Evolutionary conservation across 2,797 vertebrate genomes (phyloP), one percentile per base, ranked within the genome.

Genomic region (Rhabdophis nuchalis): DNA sequence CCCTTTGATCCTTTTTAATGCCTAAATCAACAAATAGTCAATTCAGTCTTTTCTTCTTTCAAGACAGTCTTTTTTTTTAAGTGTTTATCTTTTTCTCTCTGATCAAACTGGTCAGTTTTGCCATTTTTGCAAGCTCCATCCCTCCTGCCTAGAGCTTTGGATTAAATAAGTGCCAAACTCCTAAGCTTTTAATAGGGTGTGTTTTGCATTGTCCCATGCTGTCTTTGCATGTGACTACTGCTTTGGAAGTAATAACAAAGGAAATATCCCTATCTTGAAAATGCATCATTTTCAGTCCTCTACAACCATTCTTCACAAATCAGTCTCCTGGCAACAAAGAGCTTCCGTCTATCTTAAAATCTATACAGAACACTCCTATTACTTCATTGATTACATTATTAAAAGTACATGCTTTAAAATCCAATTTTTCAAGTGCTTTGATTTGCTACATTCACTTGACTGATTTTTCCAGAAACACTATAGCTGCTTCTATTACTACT

Each of bases 231-330:
- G n/a, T 60, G 72, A 46, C 36, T 41, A 82, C 9, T 11, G 36
- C 20, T 82, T 82, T 23, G 20, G 9, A 82, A 82, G 36, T 12
- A 82, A 46, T 82, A 82, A 77, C 36, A 77, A 82, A 46, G 18
- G 23, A 82, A 82, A 82, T 23, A 82, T 12, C 72, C 36, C 9
- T 46, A 23, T 82, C 9, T 46, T 82, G 20, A 82, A 82, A 46
- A 41, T 46, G 68, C 20, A 46, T 23, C 36, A 25, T 41, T 46
- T 82, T 82, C 99, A 0, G 98, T 98, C 1, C 98, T 98, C 5
- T 99, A 98, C 94, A 99, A 99, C 98, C 97, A 99, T 99, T 97
- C 98, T 99, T 88, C 99, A 99, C 98, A 99, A 99, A 99, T 97
- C 98, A 99, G 91, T 99, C 99, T 0, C 99, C 99, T 97, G 98